Base-by-base conservation (phyloP, 1,140 invertebrate species). In the Papilio polyxenes region DNA sequence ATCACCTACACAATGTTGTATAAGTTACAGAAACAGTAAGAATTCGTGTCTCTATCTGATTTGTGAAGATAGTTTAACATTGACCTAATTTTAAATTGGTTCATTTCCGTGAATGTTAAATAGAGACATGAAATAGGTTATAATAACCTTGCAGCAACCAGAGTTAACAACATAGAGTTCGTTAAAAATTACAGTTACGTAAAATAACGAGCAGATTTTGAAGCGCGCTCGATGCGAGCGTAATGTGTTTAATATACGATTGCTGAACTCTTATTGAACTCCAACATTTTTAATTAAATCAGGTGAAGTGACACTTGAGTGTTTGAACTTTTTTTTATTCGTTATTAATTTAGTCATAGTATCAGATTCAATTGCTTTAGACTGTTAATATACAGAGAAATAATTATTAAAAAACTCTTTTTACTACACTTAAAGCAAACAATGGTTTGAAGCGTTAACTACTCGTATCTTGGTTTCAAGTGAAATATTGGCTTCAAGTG, bases 251-350 rank as follows among this genome's bases (percentile, higher is more conserved):
- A 84, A 87, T 84, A 86, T 84, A 80, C 87, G 87, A 86, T 84
- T 87, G 86, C 84, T 84, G 83, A 76, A 83, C 83, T 86, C 83
- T 85, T 85, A 84, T 87, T 88, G 84, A 86, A 86, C 84, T 87
- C 84, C 82, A 88, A 86, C 84, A 87, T 87, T 87, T 80, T 88
- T 86, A 88, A 88, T 90, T 85, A 86, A 87, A 86, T 69, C 72
- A 82, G 76, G 79, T 77, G 82, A 85, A 84, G 83, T 74, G 74
- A 81, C 84, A 83, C 84, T 85, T 84, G 81, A 84, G 80, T 83
- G 75, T 87, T 80, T 83, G 81, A 80, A 76, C 31, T 78, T 83
- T 51, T 44, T 77, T 78, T 72, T 80, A 65, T 72, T 72, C 65
- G 31, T 31, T 72, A 72, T 72, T 37, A 72, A 72, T 72, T 37